Conservation (phyloP, 2,797 vertebrate species). For the Spizella passerina region DNA sequence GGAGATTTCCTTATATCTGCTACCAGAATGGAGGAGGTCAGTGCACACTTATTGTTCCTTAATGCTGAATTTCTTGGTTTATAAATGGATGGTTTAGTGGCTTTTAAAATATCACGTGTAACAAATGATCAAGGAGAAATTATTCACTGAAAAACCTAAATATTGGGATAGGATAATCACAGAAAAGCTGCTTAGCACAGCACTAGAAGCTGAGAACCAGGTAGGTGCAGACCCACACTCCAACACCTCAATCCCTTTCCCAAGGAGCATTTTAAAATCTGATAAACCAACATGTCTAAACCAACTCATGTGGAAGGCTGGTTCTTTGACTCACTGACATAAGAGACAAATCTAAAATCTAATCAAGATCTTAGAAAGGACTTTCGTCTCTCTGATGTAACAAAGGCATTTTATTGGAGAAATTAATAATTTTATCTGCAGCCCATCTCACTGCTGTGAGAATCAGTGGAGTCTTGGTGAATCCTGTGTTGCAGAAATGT, state of each 20-base stretch:
- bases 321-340: background rate
- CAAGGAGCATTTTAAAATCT: background rate
- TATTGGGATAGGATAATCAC: background rate
- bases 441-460: background rate
- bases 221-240: background rate
- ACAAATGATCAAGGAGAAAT: background rate
- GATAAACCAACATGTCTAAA: background rate
- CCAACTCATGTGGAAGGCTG: background rate
- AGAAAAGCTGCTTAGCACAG: background rate
- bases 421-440: background rate
- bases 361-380: background rate
- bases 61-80: background rate
- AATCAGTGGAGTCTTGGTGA: background rate
- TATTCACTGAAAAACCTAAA: background rate
- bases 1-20: constrained; percentile 98
- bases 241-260: background rate
- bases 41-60: constrained; percentile 14
- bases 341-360: background rate
- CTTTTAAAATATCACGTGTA: background rate
- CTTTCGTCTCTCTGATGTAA: background rate
- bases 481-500: background rate
- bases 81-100: background rate
- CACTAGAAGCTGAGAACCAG: background rate
- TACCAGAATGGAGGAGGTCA: constrained; percentile 99
- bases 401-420: background rate